A percentile compares a stretch with the other conserved stretches of the same genome.
These are phyloP conservation scores for Coregonus clupeaformis DNA, from an alignment of 2,113 vertebrate genomes.

Conservation along the genomic window DNA sequence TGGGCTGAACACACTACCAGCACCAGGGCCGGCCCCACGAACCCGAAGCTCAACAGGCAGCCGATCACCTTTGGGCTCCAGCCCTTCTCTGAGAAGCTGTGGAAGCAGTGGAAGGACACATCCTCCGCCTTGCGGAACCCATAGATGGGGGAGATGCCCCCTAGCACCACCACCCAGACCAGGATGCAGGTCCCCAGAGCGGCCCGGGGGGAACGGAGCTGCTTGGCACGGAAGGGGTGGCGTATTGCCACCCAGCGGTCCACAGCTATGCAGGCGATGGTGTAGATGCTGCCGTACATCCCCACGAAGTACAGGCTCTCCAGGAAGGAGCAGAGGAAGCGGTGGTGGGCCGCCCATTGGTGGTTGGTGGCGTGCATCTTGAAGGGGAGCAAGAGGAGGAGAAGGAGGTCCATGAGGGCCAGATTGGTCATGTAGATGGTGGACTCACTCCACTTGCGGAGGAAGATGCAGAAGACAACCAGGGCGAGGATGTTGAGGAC, in stretches of 20 bases:
- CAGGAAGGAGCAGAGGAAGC: conserved; percentile 72
- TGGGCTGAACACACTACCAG: conserved; percentile 77
- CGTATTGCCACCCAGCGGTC: conserved; percentile 85
- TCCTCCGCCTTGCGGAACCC: conserved; percentile 31
- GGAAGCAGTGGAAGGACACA: conserved; percentile 72
- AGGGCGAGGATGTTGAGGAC: conserved; percentile 78
- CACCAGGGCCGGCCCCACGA: conserved; percentile 77
- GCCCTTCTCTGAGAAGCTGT: conserved; percentile 66
- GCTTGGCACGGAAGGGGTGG: conserved; percentile 73
- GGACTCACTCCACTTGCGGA: conserved; percentile 78
- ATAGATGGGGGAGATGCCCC: conserved; percentile 63
- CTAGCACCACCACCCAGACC: conserved; percentile 77
- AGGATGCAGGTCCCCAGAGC: conserved; percentile 63
- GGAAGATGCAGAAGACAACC: conserved; percentile 69
- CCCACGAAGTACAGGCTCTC: conserved; percentile 84
- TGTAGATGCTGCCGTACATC: conserved; percentile 87
- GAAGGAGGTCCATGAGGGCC: conserved; percentile 79
- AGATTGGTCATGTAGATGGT: conserved; percentile 89
- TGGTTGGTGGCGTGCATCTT: conserved; percentile 73
- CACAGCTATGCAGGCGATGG: conserved; percentile 81
- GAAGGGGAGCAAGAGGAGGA: conserved; percentile 82
- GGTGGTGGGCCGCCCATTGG: rapidly evolving
- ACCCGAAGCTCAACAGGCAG: conserved; percentile 82
- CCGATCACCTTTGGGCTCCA: conserved; percentile 76
- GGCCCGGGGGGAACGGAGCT: conserved; percentile 72